Evolutionary conservation across 2,113 vertebrate species (phyloP).

Genomic region (Triplophysa rosa): DNA sequence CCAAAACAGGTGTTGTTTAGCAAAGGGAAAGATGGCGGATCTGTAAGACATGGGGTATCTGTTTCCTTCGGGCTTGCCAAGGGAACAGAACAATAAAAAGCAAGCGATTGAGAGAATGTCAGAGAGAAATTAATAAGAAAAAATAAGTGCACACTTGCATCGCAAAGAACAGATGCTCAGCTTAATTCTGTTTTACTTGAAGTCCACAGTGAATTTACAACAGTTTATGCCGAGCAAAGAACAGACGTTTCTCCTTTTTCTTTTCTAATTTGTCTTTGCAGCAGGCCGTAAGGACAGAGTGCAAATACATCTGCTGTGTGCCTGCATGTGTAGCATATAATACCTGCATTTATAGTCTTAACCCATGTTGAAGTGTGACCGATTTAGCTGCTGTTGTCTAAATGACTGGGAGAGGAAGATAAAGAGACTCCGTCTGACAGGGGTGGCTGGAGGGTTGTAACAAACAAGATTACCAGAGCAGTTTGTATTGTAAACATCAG

Average conservation of each 20-base stretch:
- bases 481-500: constrained; percentile 33
- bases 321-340: background rate
- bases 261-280: constrained; percentile 5
- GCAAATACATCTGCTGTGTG: background rate
- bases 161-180: background rate
- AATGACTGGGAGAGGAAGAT: constrained; percentile 38
- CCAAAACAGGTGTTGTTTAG: constrained; percentile 65
- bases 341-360: constrained; percentile 14
- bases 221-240: background rate
- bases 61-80: constrained; percentile 45
- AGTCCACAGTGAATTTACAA: constrained; percentile 22
- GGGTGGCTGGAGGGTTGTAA: constrained; percentile 36
- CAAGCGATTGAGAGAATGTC: background rate
- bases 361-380: background rate
- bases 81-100: constrained; percentile 5
- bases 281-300: background rate
- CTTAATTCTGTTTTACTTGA: background rate
- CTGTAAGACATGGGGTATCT: constrained; percentile 8
- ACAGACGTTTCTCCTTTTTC: background rate
- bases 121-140: constrained; percentile 36
- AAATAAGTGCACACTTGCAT: constrained; percentile 2
- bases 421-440: constrained; percentile 25
- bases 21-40: constrained; percentile 49
- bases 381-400: constrained; percentile 1
- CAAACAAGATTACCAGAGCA: constrained; percentile 54